phyloP scores from a whole-genome alignment of 2,888 invertebrate species.

The Caenorhabditis auriculariae region DNA sequence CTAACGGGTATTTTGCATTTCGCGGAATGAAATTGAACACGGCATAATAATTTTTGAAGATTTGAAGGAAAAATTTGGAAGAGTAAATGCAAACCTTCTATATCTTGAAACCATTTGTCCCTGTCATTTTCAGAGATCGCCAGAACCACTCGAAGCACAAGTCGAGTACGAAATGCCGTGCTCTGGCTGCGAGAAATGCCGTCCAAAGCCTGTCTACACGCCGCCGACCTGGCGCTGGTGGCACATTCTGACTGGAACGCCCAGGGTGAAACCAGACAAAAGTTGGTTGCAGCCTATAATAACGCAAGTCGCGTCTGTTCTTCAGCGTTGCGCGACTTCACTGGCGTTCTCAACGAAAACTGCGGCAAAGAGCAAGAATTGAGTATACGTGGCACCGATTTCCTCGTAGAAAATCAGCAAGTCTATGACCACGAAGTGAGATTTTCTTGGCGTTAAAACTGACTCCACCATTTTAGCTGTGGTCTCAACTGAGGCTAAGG shows the following conservation, averaged over 20 bases:
- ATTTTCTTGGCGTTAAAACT: too few species aligned
- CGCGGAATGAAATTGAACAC: too few species aligned
- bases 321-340: conserved; percentile 26
- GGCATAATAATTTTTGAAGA: too few species aligned
- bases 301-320: background rate
- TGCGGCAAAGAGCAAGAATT: conserved; percentile 31
- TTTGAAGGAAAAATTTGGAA: background rate
- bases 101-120: background rate
- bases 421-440: too few species aligned
- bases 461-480: too few species aligned
- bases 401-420: conserved; percentile 31
- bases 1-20: too few species aligned
- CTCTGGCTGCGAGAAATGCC: conserved; percentile 52
- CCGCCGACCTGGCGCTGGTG: conserved; percentile 47
- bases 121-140: conserved; percentile 34
- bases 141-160: conserved; percentile 24
- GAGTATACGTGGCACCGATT: conserved; percentile 19
- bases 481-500: conserved; percentile 23
- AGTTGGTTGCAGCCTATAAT: background rate
- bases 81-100: background rate
- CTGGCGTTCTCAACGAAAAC: conserved; percentile 39
- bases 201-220: conserved; percentile 19
- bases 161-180: conserved; percentile 51
- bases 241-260: conserved; percentile 44
- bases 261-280: too few species aligned